Percentiles rank a stretch among this genome's conserved stretches.
These are phyloP conservation scores for Olivierus martensii DNA, from an alignment of 1,140 invertebrate genomes.

Conservation along the genomic window DNA sequence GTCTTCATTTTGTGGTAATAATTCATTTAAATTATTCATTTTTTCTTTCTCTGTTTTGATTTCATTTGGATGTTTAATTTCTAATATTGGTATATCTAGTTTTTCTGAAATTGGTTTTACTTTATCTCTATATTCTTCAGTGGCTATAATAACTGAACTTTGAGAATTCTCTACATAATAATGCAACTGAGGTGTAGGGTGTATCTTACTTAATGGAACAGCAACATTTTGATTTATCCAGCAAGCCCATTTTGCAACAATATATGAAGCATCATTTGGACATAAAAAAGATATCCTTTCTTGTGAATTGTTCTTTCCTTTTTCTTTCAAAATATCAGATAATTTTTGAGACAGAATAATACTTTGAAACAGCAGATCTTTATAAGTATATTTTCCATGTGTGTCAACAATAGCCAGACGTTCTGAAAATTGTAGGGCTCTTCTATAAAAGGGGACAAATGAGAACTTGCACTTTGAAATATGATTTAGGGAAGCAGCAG, in stretches of 20 bases:
- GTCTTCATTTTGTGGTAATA: neutral
- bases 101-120: slow-evolving; percentile 44
- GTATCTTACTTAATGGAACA: slow-evolving; percentile 33
- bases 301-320: neutral
- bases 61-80: slow-evolving; percentile 33
- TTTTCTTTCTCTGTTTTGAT: neutral
- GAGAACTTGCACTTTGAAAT: too few relatives aligned
- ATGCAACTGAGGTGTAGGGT: slow-evolving; percentile 46
- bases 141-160: slow-evolving; percentile 53
- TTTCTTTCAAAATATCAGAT: neutral
- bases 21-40: neutral
- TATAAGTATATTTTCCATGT: slow-evolving; percentile 8
- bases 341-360: slow-evolving; percentile 6
- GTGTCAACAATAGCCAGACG: slow-evolving; percentile 7
- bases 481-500: too few relatives aligned
- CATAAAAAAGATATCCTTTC: slow-evolving; percentile 44
- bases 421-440: too few relatives aligned
- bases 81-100: slow-evolving; percentile 39
- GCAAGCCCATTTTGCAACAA: slow-evolving; percentile 68
- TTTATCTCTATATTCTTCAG: slow-evolving; percentile 43
- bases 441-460: too few relatives aligned
- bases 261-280: slow-evolving; percentile 60
- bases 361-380: slow-evolving; percentile 7
- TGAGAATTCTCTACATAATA: slow-evolving; percentile 61
- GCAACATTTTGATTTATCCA: slow-evolving; percentile 65